Percentiles rank a stretch among this genome's conserved stretches.
These are phyloP conservation scores for Temnothorax nylanderi DNA, from an alignment of 1,140 invertebrate species.

Conservation along the genomic window DNA sequence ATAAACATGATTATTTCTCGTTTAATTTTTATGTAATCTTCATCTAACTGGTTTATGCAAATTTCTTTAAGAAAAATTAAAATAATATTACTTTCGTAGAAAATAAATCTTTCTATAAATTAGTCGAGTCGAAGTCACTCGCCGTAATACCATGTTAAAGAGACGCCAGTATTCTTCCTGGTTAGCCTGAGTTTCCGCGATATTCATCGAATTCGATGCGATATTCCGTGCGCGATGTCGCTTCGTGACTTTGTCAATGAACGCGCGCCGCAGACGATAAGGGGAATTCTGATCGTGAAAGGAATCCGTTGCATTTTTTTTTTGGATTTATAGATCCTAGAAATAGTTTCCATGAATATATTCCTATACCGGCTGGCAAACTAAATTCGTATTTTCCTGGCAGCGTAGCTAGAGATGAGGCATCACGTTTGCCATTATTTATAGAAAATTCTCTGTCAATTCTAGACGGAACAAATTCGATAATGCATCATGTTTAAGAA, in stretches of 20 bases:
- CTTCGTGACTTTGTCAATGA: slow-evolving; percentile 64
- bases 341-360: neutral
- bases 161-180: slow-evolving; percentile 15
- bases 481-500: slow-evolving; percentile 13
- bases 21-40: neutral
- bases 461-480: neutral
- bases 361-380: neutral
- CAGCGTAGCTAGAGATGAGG: neutral
- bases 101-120: neutral
- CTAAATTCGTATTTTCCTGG: slow-evolving; percentile 14
- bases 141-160: neutral
- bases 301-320: slow-evolving; percentile 66
- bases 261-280: slow-evolving; percentile 38
- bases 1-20: neutral
- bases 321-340: slow-evolving; percentile 62
- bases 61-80: neutral
- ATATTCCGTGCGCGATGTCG: slow-evolving; percentile 66
- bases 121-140: neutral
- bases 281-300: slow-evolving; percentile 60
- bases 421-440: neutral
- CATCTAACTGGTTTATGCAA: neutral
- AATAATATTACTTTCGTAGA: neutral
- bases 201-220: slow-evolving; percentile 62
- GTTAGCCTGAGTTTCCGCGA: slow-evolving; percentile 49
- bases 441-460: neutral